phyloP scores from a whole-genome alignment of 1,140 invertebrate genomes.

The Sycobia sp. region DNA sequence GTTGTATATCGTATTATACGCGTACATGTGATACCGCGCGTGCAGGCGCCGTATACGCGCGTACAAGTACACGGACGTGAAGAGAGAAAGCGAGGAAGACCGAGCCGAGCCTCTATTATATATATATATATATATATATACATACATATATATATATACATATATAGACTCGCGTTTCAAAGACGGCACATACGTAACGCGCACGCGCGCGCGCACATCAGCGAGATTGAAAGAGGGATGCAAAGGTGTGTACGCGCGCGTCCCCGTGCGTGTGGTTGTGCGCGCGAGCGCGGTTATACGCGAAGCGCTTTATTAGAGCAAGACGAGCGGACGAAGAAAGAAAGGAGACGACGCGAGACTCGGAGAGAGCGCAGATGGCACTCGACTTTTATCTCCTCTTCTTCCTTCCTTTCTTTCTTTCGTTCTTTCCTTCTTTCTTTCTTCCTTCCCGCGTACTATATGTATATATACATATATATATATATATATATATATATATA shows the following conservation, averaged over 20 bases:
- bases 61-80: not conserved
- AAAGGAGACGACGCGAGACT: conserved; percentile 21
- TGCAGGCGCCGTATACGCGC: too few species aligned
- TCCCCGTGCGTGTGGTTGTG: too few species aligned
- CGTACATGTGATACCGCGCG: too few species aligned
- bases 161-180: too few species aligned
- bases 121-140: too few species aligned
- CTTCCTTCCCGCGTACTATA: not conserved
- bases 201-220: not conserved
- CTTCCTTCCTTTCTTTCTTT: not conserved
- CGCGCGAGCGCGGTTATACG: too few species aligned
- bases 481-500: too few species aligned
- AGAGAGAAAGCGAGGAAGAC: conserved; percentile 20
- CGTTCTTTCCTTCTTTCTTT: not conserved
- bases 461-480: too few species aligned
- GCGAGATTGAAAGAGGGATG: conserved; percentile 19
- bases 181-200: not conserved
- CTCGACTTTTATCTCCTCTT: conserved; percentile 28
- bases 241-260: too few species aligned
- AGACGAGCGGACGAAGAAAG: conserved; percentile 5
- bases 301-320: conserved; percentile 29
- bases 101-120: too few species aligned
- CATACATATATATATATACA: too few species aligned
- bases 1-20: too few species aligned
- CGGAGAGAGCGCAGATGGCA: conserved; percentile 28